phyloP scores from a whole-genome alignment of 1,140 invertebrate genomes.

The Eumaeus atala region DNA sequence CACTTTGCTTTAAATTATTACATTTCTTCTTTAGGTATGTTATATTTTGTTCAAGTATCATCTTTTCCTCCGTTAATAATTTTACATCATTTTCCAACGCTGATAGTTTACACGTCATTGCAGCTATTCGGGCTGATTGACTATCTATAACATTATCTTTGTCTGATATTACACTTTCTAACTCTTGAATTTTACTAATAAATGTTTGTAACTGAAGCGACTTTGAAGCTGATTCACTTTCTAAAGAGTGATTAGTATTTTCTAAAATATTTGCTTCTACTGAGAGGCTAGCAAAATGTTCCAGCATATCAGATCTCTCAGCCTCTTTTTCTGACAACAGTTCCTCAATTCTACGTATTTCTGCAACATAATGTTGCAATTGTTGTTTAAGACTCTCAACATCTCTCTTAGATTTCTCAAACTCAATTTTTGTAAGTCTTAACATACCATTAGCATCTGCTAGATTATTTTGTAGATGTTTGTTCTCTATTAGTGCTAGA shows the following conservation, averaged over 20 bases:
- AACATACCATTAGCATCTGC: conserved; percentile 59
- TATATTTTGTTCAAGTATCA: conserved; percentile 64
- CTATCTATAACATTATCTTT: conserved; percentile 61
- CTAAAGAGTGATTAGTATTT: conserved; percentile 82
- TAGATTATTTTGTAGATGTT: conserved; percentile 79
- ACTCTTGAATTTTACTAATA: conserved; percentile 51
- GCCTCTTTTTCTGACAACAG: conserved; percentile 80
- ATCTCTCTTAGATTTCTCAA: conserved; percentile 78
- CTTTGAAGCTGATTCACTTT: conserved; percentile 80
- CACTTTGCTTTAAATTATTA: conserved; percentile 53
- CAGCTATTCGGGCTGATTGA: conserved; percentile 56
- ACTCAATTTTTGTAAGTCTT: conserved; percentile 73
- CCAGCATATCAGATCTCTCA: conserved; percentile 82
- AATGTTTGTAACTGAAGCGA: conserved; percentile 66
- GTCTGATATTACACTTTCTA: conserved; percentile 58
- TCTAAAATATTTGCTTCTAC: conserved; percentile 82
- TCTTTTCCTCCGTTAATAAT: conserved; percentile 58
- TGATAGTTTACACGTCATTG: conserved; percentile 58
- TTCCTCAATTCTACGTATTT: conserved; percentile 82
- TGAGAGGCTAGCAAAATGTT: conserved; percentile 81
- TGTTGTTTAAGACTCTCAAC: conserved; percentile 80
- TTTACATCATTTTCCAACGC: conserved; percentile 63
- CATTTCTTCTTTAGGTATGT: conserved; percentile 66
- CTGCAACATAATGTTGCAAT: conserved; percentile 82
- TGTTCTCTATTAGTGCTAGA: conserved; percentile 75